Evolutionary conservation across 2,113 vertebrate genomes (phyloP), one percentile per base, ranked within the genome.

Genomic region (Mola mola): DNA sequence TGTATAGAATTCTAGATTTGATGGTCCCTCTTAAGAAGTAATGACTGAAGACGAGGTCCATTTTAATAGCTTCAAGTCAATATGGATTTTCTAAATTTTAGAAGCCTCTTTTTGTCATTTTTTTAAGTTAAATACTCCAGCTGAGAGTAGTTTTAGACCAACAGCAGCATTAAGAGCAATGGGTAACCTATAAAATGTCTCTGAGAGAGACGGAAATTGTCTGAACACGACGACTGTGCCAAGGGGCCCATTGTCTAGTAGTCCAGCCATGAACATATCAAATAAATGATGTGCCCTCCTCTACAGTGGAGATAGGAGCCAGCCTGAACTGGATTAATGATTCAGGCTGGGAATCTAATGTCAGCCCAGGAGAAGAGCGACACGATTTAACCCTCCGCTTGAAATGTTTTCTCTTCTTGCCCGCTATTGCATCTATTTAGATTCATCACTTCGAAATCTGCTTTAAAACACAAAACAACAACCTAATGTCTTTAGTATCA

Each of bases 241-340:
- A 25, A 4, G 11, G 34, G 41, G 40, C 16, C 7, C 47, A 9
- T 12, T 31, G 24, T 60, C 1, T 51, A 29, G 37, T 15, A 62
- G 55, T 55, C 66, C 48, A 46, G 19, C 31, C 48, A 16, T 47
- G 25, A 40, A 47, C 22, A 31, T 29, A 24, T 40, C 49, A 47
- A 48, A 41, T 25, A 47, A 41, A 70, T 31, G 38, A 43, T 5
- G 17, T 21, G 4, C 13, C 3, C 38, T 17, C 17, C n/a, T 17
- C 31, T 19, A 4, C 3, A 40, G 17, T 7, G 12, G n/a, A 38
- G 28, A 37, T 24, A 22, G 12, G 20, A 1, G 20, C 20, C 21
- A 15, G 17, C 8, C 37, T 40, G 37, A 7, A 19, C 8, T 8
- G 10, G 16, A 4, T 20, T 21, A 10, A 42, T 21, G 6, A 29